A percentile compares a stretch with the other conserved stretches of the same genome.
These are phyloP conservation scores for Amphipoea oculea DNA, from an alignment of 2,888 invertebrate species.

Conservation along the genomic window DNA sequence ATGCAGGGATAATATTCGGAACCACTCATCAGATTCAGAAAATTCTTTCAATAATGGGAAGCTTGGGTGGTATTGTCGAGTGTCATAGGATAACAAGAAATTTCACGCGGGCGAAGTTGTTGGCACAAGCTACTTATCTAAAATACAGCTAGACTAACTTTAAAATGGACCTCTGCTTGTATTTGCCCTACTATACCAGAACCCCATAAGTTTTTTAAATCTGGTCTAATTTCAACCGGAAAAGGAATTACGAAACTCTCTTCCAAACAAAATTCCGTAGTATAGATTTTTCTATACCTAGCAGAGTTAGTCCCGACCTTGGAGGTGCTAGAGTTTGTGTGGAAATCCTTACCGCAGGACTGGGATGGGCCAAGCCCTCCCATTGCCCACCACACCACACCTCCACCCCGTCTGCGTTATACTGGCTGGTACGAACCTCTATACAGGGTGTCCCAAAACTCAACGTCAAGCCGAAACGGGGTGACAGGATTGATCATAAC, in stretches of 20 bases:
- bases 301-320: constrained; percentile 11
- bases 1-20: neutral
- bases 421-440: constrained; percentile 15
- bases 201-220: too few species aligned
- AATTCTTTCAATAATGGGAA: neutral
- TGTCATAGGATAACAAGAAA: neutral
- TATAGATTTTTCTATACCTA: neutral
- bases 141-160: neutral
- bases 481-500: too few species aligned
- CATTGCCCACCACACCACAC: constrained; percentile 19
- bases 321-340: constrained; percentile 22
- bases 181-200: neutral
- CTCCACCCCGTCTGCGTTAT: constrained; percentile 32
- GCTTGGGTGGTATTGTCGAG: neutral
- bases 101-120: neutral
- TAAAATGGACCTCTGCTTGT: neutral
- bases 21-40: neutral
- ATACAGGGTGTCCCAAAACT: too few species aligned
- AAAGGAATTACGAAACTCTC: too few species aligned
- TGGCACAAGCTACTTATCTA: neutral
- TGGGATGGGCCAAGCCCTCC: constrained; percentile 23
- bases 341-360: constrained; percentile 14
- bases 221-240: neutral
- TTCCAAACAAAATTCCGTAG: neutral
- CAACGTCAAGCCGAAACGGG: too few species aligned